Evolutionary conservation across 1,140 invertebrate genomes (phyloP).

Genomic region (Subanguina moxae): DNA sequence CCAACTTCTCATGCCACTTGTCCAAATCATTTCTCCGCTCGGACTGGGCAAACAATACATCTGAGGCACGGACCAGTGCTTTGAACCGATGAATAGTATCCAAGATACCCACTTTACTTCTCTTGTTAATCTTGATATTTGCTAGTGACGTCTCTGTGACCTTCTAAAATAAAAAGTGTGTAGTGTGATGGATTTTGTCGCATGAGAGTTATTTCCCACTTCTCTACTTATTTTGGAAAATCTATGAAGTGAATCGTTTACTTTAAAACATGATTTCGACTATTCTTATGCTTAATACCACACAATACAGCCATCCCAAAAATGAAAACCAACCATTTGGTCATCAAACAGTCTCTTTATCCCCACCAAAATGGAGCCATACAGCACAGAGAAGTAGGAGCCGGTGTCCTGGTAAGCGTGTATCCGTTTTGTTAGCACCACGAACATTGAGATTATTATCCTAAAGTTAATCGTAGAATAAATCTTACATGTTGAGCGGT

Average conservation of each 20-base stretch:
- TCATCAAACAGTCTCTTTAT: constrained; percentile 91
- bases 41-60: constrained; percentile 68
- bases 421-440: constrained; percentile 80
- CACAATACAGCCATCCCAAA: too few relatives aligned
- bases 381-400: constrained; percentile 82
- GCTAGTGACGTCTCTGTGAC: constrained; percentile 25
- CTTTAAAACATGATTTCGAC: too few relatives aligned
- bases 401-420: constrained; percentile 83
- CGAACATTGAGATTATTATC: constrained; percentile 84
- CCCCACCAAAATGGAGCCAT: constrained; percentile 79
- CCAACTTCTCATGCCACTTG: constrained; percentile 83
- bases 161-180: too few relatives aligned
- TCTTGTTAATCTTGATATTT: constrained; percentile 27
- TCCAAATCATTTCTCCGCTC: constrained; percentile 88
- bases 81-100: constrained; percentile 37
- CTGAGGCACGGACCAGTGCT: constrained; percentile 51
- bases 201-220: too few relatives aligned
- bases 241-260: constrained; percentile 14
- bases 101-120: constrained; percentile 36
- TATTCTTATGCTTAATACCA: too few relatives aligned
- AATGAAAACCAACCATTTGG: too few relatives aligned
- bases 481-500: too few relatives aligned
- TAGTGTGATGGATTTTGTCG: too few relatives aligned
- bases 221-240: neutral
- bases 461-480: too few relatives aligned